phyloP scores from a whole-genome alignment of 2,888 invertebrate genomes.

The Brachypterus glaber region DNA sequence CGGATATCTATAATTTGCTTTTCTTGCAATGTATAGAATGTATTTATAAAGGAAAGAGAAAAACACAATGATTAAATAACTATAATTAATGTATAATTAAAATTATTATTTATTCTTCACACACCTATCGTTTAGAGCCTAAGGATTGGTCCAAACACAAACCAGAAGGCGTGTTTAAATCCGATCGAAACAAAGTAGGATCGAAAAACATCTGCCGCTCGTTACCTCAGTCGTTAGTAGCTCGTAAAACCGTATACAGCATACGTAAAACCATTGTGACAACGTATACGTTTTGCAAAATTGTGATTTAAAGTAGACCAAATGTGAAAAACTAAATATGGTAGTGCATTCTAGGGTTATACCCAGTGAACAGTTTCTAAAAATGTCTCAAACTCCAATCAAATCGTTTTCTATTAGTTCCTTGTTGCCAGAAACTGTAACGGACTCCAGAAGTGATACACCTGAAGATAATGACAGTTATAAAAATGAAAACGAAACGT shows the following conservation, averaged over 20 bases:
- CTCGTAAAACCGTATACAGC: too few species aligned
- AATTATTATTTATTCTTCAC: too few species aligned
- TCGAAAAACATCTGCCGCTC: neutral
- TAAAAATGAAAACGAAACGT: slow-evolving; percentile 23
- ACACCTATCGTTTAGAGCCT: too few species aligned
- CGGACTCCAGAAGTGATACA: slow-evolving; percentile 12
- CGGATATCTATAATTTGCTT: too few species aligned
- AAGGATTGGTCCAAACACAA: neutral
- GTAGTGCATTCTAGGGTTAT: slow-evolving; percentile 22
- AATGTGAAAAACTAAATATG: slow-evolving; percentile 26
- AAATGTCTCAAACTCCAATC: slow-evolving; percentile 51
- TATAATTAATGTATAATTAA: too few species aligned
- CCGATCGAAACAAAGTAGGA: neutral
- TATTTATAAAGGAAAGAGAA: too few species aligned
- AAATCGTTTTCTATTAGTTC: slow-evolving; percentile 76
- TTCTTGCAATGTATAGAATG: too few species aligned
- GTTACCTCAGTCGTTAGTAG: neutral
- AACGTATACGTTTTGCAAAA: too few species aligned
- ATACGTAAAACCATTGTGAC: too few species aligned
- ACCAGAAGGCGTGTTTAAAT: neutral
- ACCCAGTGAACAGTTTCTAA: slow-evolving; percentile 17
- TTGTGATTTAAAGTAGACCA: too few species aligned
- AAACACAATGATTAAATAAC: too few species aligned
- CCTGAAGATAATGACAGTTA: slow-evolving; percentile 13
- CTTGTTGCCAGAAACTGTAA: slow-evolving; percentile 60